Evolutionary conservation across 2,888 invertebrate species (phyloP), one percentile per base, ranked within the genome.

Genomic region (Oscheius onirici): DNA sequence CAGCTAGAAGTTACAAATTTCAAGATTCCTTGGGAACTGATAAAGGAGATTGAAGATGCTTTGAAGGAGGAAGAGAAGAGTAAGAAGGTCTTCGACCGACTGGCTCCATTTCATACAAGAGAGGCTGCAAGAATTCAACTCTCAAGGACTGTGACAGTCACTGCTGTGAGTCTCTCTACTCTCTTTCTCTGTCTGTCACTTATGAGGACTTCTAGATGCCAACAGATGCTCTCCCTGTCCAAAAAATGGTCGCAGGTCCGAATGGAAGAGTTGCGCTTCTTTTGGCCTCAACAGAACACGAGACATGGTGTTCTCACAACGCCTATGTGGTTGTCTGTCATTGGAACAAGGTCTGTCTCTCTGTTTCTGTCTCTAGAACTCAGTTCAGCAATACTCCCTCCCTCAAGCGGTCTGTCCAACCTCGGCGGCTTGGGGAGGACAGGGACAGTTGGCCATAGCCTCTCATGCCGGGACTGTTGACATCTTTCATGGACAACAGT

Each of bases 361-460:
- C 8, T 11, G 24, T 22, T 2, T n/a, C n/a, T n/a, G n/a, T n/a
- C n/a, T n/a, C n/a, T n/a, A n/a, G n/a, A n/a, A n/a, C n/a, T n/a
- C n/a, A n/a, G n/a, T n/a, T 26, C 24, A 66, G 66, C 52, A 52
- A 54, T 66, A 49, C 41, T 28, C 52, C 10, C 54, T 66, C 5
- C 66, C 66, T 13, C 66, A 66, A 54, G 66, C 66, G 2, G 66
- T 66, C 20, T 66, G 66, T 24, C 66, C 66, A n/a, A 66, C 52
- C 13, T 26, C 41, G 40, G 66, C 66, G 2, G 66, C 54, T 10
- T 66, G 66, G 66, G 40, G 41, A 2, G 34, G n/a, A 28, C 66
- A 54, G n/a, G 66, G 66, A 13, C 40, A 34, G 3, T 40, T 66
- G 1, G 54, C 54, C 13, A 40, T 66, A 15, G 66, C 40, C 3